Evolutionary conservation across 2,797 vertebrate genomes (phyloP).

Genomic region (Xenops minutus): DNA sequence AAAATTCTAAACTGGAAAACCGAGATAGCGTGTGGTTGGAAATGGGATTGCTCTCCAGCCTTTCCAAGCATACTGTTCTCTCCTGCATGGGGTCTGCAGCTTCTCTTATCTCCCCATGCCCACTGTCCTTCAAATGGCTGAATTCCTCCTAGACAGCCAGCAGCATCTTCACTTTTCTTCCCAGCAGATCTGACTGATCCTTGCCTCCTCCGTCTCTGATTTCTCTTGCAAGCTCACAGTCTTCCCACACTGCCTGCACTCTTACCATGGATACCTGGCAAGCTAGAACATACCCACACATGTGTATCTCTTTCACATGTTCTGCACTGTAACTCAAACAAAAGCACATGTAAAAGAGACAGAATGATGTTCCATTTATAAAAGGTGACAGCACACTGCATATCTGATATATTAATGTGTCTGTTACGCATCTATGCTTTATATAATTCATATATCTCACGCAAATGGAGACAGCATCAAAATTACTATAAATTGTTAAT

Average conservation of each 20-base stretch:
- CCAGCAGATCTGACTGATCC: not conserved
- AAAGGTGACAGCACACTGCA: not conserved
- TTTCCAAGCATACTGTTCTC: not conserved
- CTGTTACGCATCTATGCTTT: not conserved
- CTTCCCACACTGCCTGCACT: not conserved
- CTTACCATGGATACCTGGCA: not conserved
- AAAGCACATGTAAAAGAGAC: not conserved
- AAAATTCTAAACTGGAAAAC: not conserved
- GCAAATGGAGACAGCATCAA: not conserved
- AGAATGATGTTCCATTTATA: not conserved
- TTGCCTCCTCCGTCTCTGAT: not conserved
- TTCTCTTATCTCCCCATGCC: not conserved
- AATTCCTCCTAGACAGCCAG: not conserved
- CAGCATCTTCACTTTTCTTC: not conserved
- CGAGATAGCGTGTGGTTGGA: not conserved
- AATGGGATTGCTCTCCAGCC: not conserved
- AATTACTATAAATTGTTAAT: not conserved
- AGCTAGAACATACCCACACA: fast-evolving
- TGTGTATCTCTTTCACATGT: not conserved
- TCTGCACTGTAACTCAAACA: not conserved
- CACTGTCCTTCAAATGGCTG: not conserved
- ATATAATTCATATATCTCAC: not conserved
- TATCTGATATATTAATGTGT: not conserved
- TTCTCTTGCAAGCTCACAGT: not conserved
- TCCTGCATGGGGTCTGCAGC: not conserved